These are phyloP conservation scores for Parnassius mnemosyne DNA, from an alignment of 2,888 invertebrate species.

Conservation along the genomic window DNA sequence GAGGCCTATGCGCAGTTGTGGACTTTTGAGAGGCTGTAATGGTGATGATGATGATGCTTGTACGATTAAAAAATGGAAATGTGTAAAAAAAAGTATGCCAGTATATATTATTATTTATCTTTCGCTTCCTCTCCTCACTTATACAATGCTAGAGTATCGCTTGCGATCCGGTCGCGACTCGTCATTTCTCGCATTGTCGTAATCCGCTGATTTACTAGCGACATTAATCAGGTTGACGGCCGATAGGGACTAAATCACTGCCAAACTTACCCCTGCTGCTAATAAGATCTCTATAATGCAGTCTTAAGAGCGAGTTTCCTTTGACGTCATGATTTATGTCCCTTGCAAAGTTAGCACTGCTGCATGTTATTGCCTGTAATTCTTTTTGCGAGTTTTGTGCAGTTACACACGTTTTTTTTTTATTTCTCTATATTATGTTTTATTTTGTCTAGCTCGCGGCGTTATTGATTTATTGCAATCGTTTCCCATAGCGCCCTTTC, in stretches of 20 bases:
- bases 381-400: conserved; percentile 75
- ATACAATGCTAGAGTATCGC: conserved; percentile 43
- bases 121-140: conserved; percentile 8
- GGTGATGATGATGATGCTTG: no score
- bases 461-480: conserved; percentile 64
- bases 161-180: conserved; percentile 75
- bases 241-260: conserved; percentile 79
- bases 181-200: conserved; percentile 81
- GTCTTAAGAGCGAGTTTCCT: conserved; percentile 44
- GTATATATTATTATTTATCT: background rate
- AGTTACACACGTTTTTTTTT: conserved; percentile 47
- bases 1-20: no score
- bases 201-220: conserved; percentile 80
- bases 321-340: conserved; percentile 32
- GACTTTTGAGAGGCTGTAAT: no score
- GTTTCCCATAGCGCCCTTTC: conserved; percentile 65
- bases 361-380: conserved; percentile 79
- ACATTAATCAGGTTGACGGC: conserved; percentile 80
- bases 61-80: no score
- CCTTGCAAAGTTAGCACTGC: conserved; percentile 64
- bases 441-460: conserved; percentile 64
- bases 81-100: no score
- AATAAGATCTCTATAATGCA: conserved; percentile 45
- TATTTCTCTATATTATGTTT: conserved; percentile 62
- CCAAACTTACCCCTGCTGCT: conserved; percentile 53